These are phyloP conservation scores for Falco novaeseelandiae DNA, from an alignment of 2,797 vertebrate genomes.

Conservation along the genomic window DNA sequence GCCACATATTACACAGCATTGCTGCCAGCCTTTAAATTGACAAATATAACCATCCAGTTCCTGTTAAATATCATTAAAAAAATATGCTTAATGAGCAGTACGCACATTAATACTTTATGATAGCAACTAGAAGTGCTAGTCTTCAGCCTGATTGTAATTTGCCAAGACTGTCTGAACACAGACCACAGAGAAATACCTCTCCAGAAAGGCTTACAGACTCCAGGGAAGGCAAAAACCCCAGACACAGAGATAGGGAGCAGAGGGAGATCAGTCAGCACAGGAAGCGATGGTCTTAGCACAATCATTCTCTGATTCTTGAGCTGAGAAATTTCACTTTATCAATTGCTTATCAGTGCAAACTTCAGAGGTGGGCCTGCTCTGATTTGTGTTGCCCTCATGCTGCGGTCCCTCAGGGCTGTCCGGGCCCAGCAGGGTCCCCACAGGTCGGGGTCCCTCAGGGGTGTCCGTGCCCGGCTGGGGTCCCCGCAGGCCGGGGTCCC, in stretches of 20 bases:
- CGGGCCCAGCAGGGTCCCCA: background rate
- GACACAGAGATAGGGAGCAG: background rate
- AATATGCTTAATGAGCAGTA: background rate
- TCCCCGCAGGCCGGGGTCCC: background rate
- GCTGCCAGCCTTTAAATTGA: constrained; percentile 2
- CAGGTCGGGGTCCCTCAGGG: background rate
- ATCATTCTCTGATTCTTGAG: accelerated
- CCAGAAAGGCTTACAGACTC: background rate
- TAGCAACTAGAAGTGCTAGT: background rate
- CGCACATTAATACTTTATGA: background rate
- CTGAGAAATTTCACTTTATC: background rate
- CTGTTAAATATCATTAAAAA: constrained; percentile 17
- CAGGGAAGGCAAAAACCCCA: background rate
- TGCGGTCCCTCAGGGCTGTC: background rate
- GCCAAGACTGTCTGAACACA: background rate
- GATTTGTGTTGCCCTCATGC: accelerated
- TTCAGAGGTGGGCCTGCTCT: accelerated
- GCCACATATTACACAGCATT: background rate
- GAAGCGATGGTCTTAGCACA: background rate
- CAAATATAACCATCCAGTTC: background rate
- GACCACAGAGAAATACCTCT: background rate
- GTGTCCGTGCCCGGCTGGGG: no score
- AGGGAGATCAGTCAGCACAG: background rate
- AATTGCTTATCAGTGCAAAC: background rate
- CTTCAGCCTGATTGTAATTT: background rate